Evolutionary conservation across 30 jellyfish, hydroid and myxozoan species (phyloP).

Genomic region (Chironex yamaguchii): DNA sequence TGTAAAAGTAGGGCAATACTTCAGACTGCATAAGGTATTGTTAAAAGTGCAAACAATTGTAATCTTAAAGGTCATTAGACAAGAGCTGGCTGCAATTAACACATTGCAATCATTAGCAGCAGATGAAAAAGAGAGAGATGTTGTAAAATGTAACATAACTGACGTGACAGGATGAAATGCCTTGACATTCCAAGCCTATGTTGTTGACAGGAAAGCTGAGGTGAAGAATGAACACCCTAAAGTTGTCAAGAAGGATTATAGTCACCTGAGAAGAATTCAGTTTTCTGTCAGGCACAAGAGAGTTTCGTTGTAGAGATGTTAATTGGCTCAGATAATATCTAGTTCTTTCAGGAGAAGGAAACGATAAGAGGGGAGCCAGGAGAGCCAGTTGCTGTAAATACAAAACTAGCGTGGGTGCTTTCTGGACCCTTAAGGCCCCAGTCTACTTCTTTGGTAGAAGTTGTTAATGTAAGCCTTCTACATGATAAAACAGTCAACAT

Average conservation of each 20-base stretch:
- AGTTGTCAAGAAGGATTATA: background rate
- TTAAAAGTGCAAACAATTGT: background rate
- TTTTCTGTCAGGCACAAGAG: background rate
- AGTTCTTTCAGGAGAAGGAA: background rate
- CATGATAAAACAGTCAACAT: too few species aligned
- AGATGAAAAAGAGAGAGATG: background rate
- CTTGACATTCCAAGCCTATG: conserved; percentile 5
- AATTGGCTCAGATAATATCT: background rate
- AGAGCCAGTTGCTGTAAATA: too few species aligned
- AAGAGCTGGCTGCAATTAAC: background rate
- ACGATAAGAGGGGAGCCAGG: too few species aligned
- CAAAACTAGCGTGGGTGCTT: too few species aligned
- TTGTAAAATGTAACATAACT: background rate
- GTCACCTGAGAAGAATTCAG: background rate
- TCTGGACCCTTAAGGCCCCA: too few species aligned
- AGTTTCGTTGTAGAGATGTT: background rate
- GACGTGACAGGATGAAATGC: background rate
- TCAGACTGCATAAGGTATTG: conserved; percentile 12
- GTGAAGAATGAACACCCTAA: background rate
- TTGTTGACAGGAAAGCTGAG: background rate
- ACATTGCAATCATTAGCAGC: background rate
- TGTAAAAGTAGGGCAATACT: conserved; percentile 19
- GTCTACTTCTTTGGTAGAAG: too few species aligned
- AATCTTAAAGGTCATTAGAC: background rate
- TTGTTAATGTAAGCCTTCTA: too few species aligned